Evolutionary conservation across 30 jellyfish, hydroid and myxozoan species (phyloP).

Genomic region (Aurelia sp.): DNA sequence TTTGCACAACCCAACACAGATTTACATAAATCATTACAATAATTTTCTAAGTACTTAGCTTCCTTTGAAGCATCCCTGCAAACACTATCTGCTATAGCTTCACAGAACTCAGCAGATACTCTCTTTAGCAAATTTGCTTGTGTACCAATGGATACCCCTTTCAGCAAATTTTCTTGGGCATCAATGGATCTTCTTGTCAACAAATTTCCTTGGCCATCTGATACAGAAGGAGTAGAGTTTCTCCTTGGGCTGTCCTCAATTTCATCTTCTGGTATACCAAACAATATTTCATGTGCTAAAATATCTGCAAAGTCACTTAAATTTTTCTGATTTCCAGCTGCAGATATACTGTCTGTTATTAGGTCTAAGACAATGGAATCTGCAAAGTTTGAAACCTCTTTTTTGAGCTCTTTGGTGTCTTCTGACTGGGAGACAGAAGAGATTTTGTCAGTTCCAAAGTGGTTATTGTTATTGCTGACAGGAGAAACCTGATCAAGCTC

Average conservation of each 20-base stretch:
- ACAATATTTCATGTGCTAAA: conserved; percentile 8
- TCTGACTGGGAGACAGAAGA: too few relatives aligned
- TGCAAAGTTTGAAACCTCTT: too few relatives aligned
- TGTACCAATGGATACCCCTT: background rate
- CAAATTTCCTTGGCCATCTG: background rate
- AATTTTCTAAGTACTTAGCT: conserved; percentile 15
- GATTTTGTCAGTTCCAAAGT: too few relatives aligned
- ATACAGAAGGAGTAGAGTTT: background rate
- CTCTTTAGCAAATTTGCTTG: background rate
- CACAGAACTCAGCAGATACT: conserved; percentile 19
- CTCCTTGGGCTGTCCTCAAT: background rate
- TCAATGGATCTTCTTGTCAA: conserved; percentile 2
- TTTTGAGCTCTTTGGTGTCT: too few relatives aligned
- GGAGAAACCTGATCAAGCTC: conserved; percentile 3
- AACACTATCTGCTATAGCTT: conserved; percentile 34
- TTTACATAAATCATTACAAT: background rate
- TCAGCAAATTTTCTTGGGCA: background rate
- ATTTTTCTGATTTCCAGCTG: too few relatives aligned
- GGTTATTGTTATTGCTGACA: too few relatives aligned
- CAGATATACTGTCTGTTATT: too few relatives aligned
- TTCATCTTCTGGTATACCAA: background rate
- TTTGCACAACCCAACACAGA: background rate
- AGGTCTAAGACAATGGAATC: too few relatives aligned
- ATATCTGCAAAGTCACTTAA: conserved; percentile 6
- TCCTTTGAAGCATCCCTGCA: conserved; percentile 44